These are phyloP conservation scores for Gadopsis bispinosus DNA, from an alignment of 2,797 vertebrate species.

Conservation along the genomic window DNA sequence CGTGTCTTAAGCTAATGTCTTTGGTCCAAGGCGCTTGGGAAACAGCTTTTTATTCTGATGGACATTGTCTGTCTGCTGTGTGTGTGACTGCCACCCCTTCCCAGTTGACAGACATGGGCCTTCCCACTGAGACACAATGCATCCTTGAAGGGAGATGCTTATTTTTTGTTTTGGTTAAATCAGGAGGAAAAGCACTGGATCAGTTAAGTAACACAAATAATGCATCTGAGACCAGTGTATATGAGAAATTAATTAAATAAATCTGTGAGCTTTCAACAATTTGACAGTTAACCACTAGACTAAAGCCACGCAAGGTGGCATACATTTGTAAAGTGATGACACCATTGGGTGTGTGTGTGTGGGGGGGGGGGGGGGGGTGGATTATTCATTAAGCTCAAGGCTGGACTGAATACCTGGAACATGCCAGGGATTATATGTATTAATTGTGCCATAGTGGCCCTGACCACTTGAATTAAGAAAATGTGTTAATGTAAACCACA, in stretches of 20 bases:
- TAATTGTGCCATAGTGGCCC: neutral
- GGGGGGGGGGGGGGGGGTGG: neutral
- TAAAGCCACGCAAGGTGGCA: neutral
- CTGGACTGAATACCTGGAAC: neutral
- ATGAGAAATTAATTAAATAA: neutral
- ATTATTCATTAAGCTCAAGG: neutral
- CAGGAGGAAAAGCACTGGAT: neutral
- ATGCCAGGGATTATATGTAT: neutral
- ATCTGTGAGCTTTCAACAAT: neutral
- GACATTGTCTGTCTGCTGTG: conserved; percentile 17
- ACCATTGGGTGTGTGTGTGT: conserved; percentile 1
- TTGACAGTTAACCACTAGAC: neutral
- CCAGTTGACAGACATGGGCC: conserved; percentile 42
- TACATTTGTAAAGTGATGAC: conserved; percentile 12
- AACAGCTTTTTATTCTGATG: conserved; percentile 24
- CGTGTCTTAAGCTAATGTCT: neutral
- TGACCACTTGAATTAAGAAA: neutral
- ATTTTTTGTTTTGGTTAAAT: neutral
- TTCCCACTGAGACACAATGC: conserved; percentile 38
- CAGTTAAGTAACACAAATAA: neutral
- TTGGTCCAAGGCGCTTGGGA: neutral
- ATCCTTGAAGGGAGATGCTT: conserved; percentile 37
- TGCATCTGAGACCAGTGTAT: neutral
- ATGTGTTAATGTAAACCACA: neutral
- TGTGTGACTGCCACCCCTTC: conserved; percentile 25